phyloP scores from a whole-genome alignment of 2,888 invertebrate genomes.

The Ctena decussata region DNA sequence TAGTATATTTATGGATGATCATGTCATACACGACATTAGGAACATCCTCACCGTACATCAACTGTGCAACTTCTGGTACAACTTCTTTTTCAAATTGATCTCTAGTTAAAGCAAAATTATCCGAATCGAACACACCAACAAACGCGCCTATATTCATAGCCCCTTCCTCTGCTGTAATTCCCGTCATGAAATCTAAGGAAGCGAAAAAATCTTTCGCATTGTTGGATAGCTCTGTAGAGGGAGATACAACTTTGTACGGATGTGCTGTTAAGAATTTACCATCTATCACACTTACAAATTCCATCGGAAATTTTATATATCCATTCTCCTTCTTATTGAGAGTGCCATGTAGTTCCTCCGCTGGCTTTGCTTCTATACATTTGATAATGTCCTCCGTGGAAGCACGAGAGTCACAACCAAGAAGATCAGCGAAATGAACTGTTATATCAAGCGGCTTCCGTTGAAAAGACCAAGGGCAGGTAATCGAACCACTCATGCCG shows the following conservation, averaged over 20 bases:
- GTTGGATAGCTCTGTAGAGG: slow-evolving; percentile 94
- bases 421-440: not conserved
- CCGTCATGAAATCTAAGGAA: slow-evolving; percentile 92
- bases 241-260: slow-evolving; percentile 94
- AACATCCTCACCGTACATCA: slow-evolving; percentile 14
- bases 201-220: slow-evolving; percentile 97
- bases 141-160: not conserved
- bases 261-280: slow-evolving; percentile 95
- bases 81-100: slow-evolving; percentile 17
- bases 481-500: slow-evolving; percentile 71
- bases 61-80: not conserved
- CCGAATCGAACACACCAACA: not conserved
- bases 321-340: slow-evolving; percentile 19
- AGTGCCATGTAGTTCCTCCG: not conserved
- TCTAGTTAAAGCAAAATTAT: slow-evolving; percentile 27
- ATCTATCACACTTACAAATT: slow-evolving; percentile 96
- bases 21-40: slow-evolving; percentile 16
- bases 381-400: not conserved
- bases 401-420: not conserved
- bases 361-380: slow-evolving; percentile 9
- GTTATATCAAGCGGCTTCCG: slow-evolving; percentile 32
- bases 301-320: slow-evolving; percentile 87
- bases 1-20: slow-evolving; percentile 44
- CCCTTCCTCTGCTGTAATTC: slow-evolving; percentile 93
- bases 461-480: slow-evolving; percentile 66